A percentile compares a stretch with the other conserved stretches of the same genome.
Evolutionary conservation across 2,113 vertebrate genomes (phyloP).

Genomic region (Otis tarda): DNA sequence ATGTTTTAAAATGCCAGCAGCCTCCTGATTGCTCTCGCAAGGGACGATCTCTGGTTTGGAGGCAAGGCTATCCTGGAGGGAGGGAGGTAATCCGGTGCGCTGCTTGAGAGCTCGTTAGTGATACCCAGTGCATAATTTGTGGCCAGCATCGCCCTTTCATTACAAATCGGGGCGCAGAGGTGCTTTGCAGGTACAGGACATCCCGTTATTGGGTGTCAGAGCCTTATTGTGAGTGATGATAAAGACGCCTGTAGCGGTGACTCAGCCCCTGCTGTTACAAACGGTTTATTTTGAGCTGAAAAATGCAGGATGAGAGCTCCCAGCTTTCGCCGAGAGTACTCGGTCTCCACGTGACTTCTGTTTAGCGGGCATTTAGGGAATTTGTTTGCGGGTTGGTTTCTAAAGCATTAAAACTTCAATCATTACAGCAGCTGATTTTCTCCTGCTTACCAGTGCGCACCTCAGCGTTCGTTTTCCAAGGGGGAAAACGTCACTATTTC

Average conservation of each 20-base stretch:
- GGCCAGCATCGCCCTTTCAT: background rate
- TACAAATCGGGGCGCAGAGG: background rate
- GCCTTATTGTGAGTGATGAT: background rate
- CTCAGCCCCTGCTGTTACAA: background rate
- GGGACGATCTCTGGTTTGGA: background rate
- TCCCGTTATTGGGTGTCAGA: background rate
- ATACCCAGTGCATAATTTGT: background rate
- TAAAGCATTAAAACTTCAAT: background rate
- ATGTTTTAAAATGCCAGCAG: background rate
- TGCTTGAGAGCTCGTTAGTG: background rate
- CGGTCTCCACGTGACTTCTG: rapidly evolving
- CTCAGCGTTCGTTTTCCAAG: background rate
- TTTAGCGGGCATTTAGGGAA: rapidly evolving
- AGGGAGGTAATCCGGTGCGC: background rate
- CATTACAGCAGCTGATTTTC: background rate
- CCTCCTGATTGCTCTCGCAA: background rate
- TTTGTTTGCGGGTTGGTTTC: background rate
- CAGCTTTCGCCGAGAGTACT: background rate
- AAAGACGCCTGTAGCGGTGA: background rate
- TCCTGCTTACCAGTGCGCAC: background rate
- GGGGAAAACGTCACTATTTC: background rate
- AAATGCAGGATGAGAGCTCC: background rate
- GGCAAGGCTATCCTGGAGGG: background rate
- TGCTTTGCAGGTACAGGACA: background rate
- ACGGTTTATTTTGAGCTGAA: background rate